These are phyloP conservation scores for Miopithecus talapoin DNA, from an alignment of 2,797 vertebrate genomes.

Conservation along the genomic window DNA sequence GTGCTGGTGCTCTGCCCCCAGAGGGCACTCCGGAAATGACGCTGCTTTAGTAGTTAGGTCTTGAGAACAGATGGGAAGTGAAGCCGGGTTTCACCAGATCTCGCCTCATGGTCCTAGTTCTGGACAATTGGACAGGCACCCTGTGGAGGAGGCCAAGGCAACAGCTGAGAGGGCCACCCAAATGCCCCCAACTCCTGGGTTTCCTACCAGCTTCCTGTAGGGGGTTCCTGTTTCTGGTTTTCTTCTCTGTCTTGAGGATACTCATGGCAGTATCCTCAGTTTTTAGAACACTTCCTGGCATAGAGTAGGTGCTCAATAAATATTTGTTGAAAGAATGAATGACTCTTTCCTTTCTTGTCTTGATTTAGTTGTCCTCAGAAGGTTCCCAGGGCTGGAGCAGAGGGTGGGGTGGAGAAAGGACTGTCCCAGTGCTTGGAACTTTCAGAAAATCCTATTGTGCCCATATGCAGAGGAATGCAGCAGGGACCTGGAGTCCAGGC, in stretches of 20 bases:
- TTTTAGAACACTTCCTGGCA: not conserved
- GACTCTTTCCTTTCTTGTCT: not conserved
- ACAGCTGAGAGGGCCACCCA: not conserved
- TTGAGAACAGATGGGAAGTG: not conserved
- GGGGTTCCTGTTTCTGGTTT: not conserved
- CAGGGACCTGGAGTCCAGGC: not conserved
- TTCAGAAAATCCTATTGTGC: not conserved
- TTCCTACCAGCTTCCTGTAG: not conserved
- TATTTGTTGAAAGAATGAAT: not conserved
- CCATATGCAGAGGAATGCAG: not conserved
- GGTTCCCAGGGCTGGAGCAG: not conserved
- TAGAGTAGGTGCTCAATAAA: not conserved
- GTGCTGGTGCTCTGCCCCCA: not conserved
- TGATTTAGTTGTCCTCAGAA: not conserved
- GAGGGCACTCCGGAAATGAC: not conserved
- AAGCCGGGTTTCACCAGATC: accelerated
- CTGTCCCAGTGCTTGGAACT: not conserved
- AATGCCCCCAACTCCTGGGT: not conserved
- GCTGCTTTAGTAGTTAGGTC: not conserved
- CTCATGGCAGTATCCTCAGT: not conserved
- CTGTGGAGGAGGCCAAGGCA: not conserved
- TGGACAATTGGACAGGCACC: not conserved
- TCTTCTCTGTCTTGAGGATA: not conserved
- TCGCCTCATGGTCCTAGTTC: not conserved
- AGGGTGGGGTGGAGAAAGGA: not conserved